phyloP scores from a whole-genome alignment of 2,888 invertebrate species.

The Tenthredo mesomela region DNA sequence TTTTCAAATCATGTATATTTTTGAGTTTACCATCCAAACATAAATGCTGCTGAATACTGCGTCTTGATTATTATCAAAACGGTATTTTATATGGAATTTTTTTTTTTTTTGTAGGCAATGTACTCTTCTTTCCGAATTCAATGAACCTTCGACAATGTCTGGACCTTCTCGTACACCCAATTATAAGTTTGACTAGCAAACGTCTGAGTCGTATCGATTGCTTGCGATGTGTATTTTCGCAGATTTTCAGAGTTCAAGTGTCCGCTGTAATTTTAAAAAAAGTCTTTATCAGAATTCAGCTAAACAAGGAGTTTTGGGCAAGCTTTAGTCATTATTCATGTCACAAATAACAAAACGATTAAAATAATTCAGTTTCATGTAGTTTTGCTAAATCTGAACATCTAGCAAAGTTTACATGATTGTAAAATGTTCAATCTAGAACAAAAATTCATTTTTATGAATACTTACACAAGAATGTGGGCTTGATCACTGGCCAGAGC shows the following conservation, averaged over 20 bases:
- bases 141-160: slow-evolving; percentile 86
- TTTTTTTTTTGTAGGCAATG: slow-evolving; percentile 20
- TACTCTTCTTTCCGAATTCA: slow-evolving; percentile 74
- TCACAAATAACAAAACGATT: background rate
- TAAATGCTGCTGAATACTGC: slow-evolving; percentile 41
- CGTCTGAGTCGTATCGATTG: slow-evolving; percentile 84
- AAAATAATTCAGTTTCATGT: background rate
- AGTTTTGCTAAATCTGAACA: background rate
- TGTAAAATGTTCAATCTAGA: background rate
- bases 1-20: slow-evolving; percentile 49
- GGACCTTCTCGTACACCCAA: slow-evolving; percentile 90
- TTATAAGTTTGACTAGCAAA: slow-evolving; percentile 86
- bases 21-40: slow-evolving; percentile 23
- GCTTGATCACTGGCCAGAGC: slow-evolving; percentile 71
- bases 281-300: slow-evolving; percentile 49
- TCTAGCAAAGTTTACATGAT: background rate
- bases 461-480: slow-evolving; percentile 90
- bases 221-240: slow-evolving; percentile 83
- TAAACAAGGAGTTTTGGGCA: background rate
- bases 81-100: slow-evolving; percentile 48
- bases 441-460: slow-evolving; percentile 22
- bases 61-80: slow-evolving; percentile 26
- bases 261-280: slow-evolving; percentile 81
- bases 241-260: slow-evolving; percentile 89
- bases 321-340: background rate